Evolutionary conservation across 2,797 vertebrate species (phyloP).

Genomic region (Smutsia gigantea): DNA sequence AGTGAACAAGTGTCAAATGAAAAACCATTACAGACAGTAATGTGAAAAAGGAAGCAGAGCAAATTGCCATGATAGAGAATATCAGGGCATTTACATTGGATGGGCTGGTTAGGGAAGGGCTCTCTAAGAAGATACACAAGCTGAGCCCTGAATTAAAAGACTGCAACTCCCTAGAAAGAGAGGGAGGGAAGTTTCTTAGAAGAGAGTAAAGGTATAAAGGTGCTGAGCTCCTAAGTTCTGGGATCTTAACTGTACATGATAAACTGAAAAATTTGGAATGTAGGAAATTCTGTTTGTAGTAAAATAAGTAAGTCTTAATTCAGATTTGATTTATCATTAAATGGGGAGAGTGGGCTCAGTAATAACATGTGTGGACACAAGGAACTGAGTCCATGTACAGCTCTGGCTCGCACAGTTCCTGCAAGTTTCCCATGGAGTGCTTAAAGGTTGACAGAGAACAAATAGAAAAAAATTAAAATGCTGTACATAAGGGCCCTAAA

Average conservation of each 20-base stretch:
- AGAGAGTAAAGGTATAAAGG: neutral
- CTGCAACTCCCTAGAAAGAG: neutral
- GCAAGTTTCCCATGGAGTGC: neutral
- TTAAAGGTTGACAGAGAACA: neutral
- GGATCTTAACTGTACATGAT: neutral
- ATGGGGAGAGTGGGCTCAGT: neutral
- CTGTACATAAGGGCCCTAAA: neutral
- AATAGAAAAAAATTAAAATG: neutral
- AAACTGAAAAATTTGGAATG: slow-evolving; percentile 14
- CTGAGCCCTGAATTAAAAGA: neutral
- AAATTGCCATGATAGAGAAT: neutral
- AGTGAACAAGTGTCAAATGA: neutral
- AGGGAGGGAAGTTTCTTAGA: neutral
- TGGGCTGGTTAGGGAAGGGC: neutral
- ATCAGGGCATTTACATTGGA: neutral
- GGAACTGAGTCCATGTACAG: neutral
- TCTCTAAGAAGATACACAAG: neutral
- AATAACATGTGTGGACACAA: neutral
- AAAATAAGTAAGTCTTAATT: slow-evolving; percentile 24
- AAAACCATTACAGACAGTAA: neutral
- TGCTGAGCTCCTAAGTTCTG: neutral
- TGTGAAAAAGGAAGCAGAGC: neutral
- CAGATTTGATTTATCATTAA: neutral
- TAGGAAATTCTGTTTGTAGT: neutral
- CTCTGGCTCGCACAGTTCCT: neutral